Base-by-base conservation (phyloP, 1,140 invertebrate genomes). In the Metopolophium dirhodum region DNA sequence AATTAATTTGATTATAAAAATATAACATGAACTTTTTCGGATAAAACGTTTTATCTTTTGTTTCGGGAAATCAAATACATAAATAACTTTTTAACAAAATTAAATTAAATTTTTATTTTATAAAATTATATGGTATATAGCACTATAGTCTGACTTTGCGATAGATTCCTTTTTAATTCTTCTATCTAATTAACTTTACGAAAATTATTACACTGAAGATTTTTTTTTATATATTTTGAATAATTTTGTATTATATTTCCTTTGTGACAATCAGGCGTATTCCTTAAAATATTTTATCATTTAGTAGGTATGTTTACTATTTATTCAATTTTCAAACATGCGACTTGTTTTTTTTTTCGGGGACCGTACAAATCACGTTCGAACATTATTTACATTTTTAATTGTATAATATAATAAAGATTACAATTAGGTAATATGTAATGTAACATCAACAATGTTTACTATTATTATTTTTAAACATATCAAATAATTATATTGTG, bases 1-100 rank as follows among this genome's bases (percentile, higher is more conserved):
- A 77, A 77, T 77, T 77, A 77, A 77, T 77, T 77, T 77, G 61
- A 77, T 77, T 77, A 77, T 77, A 14, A 77, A 77, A 77, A 77
- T 77, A 77, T 6, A 77, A 77, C 30, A 35, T n/a, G n/a, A 77
- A 77, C 61, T 77, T 77, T 77, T 77, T 77, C 6, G 61, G n/a
- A 77, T 77, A 77, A 77, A 77, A 77, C 61, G 61, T 77, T 77
- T 41, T 41, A 41, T 41, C 41, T 41, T 77, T 77, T 77, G 61
- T 77, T 77, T 77, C 6, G 30, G 14, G 6, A 77, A 77, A 77
- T 77, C 61, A 77, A 35, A 77, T n/a, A n/a, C 61, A 77, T 77
- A 77, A 77, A 77, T 77, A 77, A 77, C 61, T n/a, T 77, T 77
- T 77, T 18, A 77, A 77, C 61, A 77, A n/a, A n/a, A 77, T 77